These are phyloP conservation scores for Chiloscyllium punctatum DNA, from an alignment of 2,797 vertebrate genomes.

Conservation along the genomic window DNA sequence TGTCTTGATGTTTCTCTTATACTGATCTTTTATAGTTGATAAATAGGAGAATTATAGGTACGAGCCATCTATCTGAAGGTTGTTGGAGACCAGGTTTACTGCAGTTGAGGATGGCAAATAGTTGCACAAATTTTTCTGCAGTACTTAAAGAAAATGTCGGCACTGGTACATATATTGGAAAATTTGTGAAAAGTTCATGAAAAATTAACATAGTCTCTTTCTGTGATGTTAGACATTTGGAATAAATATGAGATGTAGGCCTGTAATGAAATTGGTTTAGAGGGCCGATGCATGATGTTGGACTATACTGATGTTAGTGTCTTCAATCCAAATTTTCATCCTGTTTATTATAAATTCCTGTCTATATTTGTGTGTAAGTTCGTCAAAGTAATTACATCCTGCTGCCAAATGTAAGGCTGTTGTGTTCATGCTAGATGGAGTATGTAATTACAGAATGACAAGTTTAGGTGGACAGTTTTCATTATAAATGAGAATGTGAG, in stretches of 20 bases:
- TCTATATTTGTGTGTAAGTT: not conserved
- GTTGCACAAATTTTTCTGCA: not conserved
- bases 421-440: not conserved
- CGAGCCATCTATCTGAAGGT: not conserved
- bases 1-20: not conserved
- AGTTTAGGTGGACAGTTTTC: not conserved
- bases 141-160: not conserved
- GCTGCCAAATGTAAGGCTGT: not conserved
- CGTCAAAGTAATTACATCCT: not conserved
- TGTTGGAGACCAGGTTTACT: not conserved
- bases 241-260: not conserved
- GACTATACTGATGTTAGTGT: not conserved
- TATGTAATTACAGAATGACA: not conserved
- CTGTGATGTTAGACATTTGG: not conserved
- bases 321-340: not conserved
- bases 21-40: not conserved
- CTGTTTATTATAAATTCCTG: not conserved
- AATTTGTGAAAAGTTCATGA: not conserved
- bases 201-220: not conserved
- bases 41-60: not conserved
- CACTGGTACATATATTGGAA: not conserved
- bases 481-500: not conserved
- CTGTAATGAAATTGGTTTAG: not conserved
- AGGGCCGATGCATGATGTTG: not conserved
- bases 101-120: not conserved